Conservation (phyloP, 2,797 vertebrate genomes). For the Furcifer pardalis region DNA sequence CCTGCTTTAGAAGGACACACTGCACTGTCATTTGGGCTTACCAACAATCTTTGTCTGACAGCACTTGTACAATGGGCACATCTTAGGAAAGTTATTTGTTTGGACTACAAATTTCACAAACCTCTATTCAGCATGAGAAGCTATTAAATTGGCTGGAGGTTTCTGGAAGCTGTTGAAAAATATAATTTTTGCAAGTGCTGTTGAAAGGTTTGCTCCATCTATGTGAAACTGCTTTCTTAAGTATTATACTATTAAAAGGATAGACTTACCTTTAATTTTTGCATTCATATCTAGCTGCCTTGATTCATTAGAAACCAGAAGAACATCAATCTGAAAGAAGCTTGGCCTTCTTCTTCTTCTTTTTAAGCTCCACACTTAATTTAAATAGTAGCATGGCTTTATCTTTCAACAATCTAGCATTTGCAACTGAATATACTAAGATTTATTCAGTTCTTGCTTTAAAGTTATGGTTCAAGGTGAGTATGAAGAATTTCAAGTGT, state of each 20-base stretch:
- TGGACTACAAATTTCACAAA: no score
- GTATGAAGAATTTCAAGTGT: constrained; percentile 17
- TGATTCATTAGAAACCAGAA: background rate
- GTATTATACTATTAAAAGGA: background rate
- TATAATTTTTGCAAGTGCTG: background rate
- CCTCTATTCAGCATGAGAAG: no score
- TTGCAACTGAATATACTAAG: background rate
- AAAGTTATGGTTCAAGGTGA: background rate
- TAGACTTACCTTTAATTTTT: constrained; percentile 1
- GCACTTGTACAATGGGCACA: no score
- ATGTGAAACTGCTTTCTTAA: background rate
- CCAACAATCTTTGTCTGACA: no score
- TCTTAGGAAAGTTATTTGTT: no score
- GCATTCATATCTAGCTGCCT: background rate
- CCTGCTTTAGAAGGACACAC: no score
- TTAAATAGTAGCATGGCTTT: constrained; percentile 33
- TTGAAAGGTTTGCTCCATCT: background rate
- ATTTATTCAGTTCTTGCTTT: constrained; percentile 16
- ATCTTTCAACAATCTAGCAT: background rate
- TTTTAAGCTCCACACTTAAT: background rate
- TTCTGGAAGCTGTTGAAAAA: background rate
- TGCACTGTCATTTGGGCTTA: no score
- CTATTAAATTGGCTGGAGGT: background rate
- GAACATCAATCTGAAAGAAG: background rate
- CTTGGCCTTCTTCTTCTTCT: background rate